Conservation (phyloP, 2,113 vertebrate genomes). For the Bubalus kerabau region DNA sequence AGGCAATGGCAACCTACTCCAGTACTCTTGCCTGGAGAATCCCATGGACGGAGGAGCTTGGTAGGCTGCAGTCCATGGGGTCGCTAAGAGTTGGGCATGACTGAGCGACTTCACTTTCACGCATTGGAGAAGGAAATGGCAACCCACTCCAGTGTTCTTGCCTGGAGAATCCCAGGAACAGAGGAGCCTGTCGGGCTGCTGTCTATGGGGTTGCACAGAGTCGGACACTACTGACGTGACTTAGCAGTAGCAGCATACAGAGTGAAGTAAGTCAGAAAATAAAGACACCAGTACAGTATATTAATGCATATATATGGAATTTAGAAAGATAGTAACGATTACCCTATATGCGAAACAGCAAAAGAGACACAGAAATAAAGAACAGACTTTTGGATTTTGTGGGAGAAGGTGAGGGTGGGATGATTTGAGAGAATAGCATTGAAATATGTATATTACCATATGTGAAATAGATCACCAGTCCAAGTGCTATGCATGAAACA, state of each 20-base stretch:
- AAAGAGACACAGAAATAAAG: background rate
- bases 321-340: background rate
- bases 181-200: too few species aligned
- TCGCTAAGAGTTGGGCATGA: too few species aligned
- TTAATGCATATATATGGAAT: background rate
- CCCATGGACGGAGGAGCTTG: too few species aligned
- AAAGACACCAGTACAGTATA: background rate
- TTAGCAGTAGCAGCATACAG: background rate
- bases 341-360: background rate
- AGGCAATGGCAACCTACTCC: too few species aligned
- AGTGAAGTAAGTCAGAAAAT: background rate
- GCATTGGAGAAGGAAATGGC: too few species aligned
- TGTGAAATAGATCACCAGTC: background rate
- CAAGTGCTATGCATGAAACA: background rate
- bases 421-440: background rate
- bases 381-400: background rate
- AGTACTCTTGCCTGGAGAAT: too few species aligned
- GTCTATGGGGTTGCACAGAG: too few species aligned
- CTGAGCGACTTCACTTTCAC: too few species aligned
- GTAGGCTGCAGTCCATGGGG: too few species aligned
- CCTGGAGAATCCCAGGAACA: too few species aligned
- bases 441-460: background rate
- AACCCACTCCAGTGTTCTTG: too few species aligned
- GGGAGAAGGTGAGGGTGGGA: background rate
- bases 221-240: fast-evolving